Evolutionary conservation across 2,113 vertebrate species (phyloP).

Genomic region (Riparia riparia): DNA sequence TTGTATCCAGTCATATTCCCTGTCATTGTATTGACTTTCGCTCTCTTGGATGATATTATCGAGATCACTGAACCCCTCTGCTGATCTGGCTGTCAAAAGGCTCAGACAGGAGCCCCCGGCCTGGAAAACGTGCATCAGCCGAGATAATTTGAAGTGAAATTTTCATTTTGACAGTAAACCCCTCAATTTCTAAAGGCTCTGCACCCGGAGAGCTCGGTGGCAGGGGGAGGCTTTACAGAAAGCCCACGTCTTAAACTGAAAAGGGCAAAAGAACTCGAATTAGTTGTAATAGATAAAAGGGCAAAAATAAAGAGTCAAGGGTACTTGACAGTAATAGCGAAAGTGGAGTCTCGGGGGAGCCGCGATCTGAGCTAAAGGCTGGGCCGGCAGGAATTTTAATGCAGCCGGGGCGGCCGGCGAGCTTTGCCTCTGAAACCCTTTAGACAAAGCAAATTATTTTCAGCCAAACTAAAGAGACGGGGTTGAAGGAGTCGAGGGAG

Average conservation of each 20-base stretch:
- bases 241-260: slow-evolving; percentile 94
- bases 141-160: slow-evolving; percentile 95
- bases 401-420: slow-evolving; percentile 76
- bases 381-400: slow-evolving; percentile 94
- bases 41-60: slow-evolving; percentile 92
- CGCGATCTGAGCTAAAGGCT: slow-evolving; percentile 74
- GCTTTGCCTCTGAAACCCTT: slow-evolving; percentile 70
- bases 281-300: slow-evolving; percentile 99
- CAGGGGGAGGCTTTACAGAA: slow-evolving; percentile 85
- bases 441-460: slow-evolving; percentile 81
- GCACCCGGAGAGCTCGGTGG: slow-evolving; percentile 78
- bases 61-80: slow-evolving; percentile 88
- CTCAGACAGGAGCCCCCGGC: slow-evolving; percentile 88
- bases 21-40: slow-evolving; percentile 93
- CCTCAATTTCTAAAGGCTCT: slow-evolving; percentile 89
- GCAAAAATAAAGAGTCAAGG: slow-evolving; percentile 98
- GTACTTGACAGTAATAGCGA: slow-evolving; percentile 99
- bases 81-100: slow-evolving; percentile 93
- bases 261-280: slow-evolving; percentile 99
- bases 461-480: slow-evolving; percentile 32
- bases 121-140: slow-evolving; percentile 88
- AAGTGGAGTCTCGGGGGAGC: slow-evolving; percentile 92
- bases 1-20: slow-evolving; percentile 92
- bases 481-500: not conserved
- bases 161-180: slow-evolving; percentile 96